These are phyloP conservation scores for Ameiurus melas DNA, from an alignment of 2,113 vertebrate species.

Conservation along the genomic window DNA sequence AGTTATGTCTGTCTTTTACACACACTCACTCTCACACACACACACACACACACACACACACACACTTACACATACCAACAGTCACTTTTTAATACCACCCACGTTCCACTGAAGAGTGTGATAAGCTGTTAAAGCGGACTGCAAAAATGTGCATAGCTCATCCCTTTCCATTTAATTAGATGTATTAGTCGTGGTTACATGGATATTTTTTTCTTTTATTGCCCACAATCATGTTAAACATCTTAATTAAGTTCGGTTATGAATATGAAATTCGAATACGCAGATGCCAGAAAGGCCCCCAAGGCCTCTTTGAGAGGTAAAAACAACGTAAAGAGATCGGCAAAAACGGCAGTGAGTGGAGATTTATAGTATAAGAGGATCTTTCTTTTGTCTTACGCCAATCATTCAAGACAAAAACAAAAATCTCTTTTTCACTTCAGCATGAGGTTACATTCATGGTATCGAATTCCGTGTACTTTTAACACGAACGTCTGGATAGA, in stretches of 20 bases:
- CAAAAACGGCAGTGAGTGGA: neutral
- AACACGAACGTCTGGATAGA: neutral
- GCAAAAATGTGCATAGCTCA: conserved; percentile 33
- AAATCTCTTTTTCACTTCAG: neutral
- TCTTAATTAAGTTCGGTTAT: conserved; percentile 58
- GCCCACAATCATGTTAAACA: conserved; percentile 61
- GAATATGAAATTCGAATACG: conserved; percentile 26
- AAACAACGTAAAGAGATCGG: conserved; percentile 25
- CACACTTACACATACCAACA: neutral
- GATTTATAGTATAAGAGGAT: conserved; percentile 16
- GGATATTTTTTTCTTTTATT: conserved; percentile 49
- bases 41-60: neutral
- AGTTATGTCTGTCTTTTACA: conserved; percentile 34
- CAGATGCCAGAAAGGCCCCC: conserved; percentile 23
- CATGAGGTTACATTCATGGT: conserved; percentile 19
- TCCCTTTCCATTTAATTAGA: conserved; percentile 38
- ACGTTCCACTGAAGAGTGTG: neutral
- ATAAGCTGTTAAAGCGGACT: conserved; percentile 14
- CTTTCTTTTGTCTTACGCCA: conserved; percentile 38
- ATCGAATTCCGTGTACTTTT: conserved; percentile 2
- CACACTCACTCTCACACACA: neutral
- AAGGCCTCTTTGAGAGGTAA: conserved; percentile 18
- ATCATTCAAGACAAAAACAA: conserved; percentile 32
- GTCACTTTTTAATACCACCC: conserved; percentile 30
- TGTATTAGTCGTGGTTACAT: conserved; percentile 40